phyloP scores from a whole-genome alignment of 1,140 invertebrate species.

The Drosophila asahinai region DNA sequence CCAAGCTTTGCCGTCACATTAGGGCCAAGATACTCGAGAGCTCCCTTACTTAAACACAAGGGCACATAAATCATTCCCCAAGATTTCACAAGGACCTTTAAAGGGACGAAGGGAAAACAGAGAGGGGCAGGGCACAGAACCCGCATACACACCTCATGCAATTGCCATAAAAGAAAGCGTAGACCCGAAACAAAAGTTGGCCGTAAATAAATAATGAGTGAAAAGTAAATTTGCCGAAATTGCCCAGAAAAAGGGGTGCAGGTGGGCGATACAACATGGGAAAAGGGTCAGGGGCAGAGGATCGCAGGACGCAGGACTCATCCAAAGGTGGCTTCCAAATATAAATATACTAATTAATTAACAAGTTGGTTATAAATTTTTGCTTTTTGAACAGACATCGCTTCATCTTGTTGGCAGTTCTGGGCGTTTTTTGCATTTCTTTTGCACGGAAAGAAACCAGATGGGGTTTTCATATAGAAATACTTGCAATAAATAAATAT shows the following conservation, averaged over 20 bases:
- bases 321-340: constrained; percentile 39
- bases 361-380: constrained; percentile 51
- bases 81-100: constrained; percentile 10
- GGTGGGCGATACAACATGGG: not conserved
- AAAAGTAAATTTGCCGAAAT: constrained; percentile 56
- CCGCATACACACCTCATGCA: constrained; percentile 41
- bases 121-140: constrained; percentile 6
- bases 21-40: constrained; percentile 6
- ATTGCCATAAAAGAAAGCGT: constrained; percentile 55
- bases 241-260: constrained; percentile 14
- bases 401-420: constrained; percentile 19
- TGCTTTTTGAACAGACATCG: constrained; percentile 38
- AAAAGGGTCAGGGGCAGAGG: not conserved
- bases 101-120: not conserved
- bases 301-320: constrained; percentile 6
- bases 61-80: constrained; percentile 62
- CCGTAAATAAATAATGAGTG: constrained; percentile 70
- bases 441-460: constrained; percentile 4
- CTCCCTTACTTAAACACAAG: constrained; percentile 5
- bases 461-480: not conserved
- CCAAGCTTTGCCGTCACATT: constrained; percentile 14
- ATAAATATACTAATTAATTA: constrained; percentile 67
- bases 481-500: too few species aligned
- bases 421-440: constrained; percentile 10
- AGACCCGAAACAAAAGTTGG: constrained; percentile 49